phyloP scores from a whole-genome alignment of 2,888 invertebrate genomes.

The Pseudoips prasinana region DNA sequence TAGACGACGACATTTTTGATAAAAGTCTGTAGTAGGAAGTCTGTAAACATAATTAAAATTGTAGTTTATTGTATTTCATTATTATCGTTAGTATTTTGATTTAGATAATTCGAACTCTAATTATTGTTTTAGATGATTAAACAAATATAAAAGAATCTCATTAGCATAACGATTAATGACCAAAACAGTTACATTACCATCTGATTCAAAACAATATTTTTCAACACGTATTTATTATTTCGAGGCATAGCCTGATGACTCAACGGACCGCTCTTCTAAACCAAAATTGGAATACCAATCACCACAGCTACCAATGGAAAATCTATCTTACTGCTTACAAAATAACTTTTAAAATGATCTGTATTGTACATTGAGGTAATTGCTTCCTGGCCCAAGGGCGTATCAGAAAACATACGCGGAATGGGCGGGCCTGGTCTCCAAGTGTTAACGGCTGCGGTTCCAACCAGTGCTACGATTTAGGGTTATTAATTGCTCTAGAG shows the following conservation, averaged over 20 bases:
- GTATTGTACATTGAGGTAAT: constrained; percentile 13
- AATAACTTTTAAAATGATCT: constrained; percentile 7
- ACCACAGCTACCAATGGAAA: not conserved
- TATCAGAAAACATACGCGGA: constrained; percentile 17
- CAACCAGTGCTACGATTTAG: constrained; percentile 23
- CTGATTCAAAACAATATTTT: too few relatives aligned
- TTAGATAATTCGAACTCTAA: too few relatives aligned
- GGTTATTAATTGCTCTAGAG: constrained; percentile 21
- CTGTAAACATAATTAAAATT: too few relatives aligned
- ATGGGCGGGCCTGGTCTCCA: constrained; percentile 22
- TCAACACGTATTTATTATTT: too few relatives aligned
- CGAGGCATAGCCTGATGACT: constrained; percentile 8
- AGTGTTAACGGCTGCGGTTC: constrained; percentile 21
- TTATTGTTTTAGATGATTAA: too few relatives aligned
- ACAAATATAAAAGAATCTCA: constrained; percentile 4
- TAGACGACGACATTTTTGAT: too few relatives aligned
- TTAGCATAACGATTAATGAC: not conserved
- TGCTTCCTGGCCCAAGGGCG: constrained; percentile 27
- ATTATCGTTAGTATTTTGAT: too few relatives aligned
- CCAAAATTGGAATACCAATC: constrained; percentile 22
- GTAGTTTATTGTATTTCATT: too few relatives aligned
- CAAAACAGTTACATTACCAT: too few relatives aligned
- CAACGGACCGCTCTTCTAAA: constrained; percentile 15
- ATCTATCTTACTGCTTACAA: not conserved
- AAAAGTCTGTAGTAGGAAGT: too few relatives aligned